Evolutionary conservation across 2,113 vertebrate species (phyloP).

Genomic region (Corvus moneduloides): DNA sequence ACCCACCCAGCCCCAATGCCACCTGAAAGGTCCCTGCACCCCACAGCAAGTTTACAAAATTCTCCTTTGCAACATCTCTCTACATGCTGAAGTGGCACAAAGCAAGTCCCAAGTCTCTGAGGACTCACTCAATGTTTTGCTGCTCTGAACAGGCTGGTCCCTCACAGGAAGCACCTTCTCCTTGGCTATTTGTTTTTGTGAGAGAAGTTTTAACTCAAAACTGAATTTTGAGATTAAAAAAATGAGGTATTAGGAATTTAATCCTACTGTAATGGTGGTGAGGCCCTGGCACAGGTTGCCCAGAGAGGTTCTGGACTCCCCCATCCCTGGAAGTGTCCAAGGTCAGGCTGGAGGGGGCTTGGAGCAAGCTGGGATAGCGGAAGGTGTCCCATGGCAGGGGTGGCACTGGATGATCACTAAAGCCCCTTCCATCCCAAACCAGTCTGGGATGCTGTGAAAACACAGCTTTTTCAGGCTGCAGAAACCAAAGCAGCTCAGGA

Average conservation of each 20-base stretch:
- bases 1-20: rapidly evolving
- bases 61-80: not conserved
- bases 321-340: not conserved
- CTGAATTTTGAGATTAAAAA: not conserved
- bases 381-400: not conserved
- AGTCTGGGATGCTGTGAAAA: not conserved
- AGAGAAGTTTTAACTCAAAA: not conserved
- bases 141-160: not conserved
- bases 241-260: not conserved
- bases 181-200: not conserved
- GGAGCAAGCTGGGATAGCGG: not conserved
- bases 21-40: not conserved
- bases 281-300: not conserved
- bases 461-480: not conserved
- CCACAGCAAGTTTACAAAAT: not conserved
- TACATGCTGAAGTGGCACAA: not conserved
- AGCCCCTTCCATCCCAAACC: not conserved
- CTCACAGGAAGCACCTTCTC: not conserved
- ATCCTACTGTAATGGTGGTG: not conserved
- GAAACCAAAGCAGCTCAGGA: not conserved
- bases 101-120: not conserved
- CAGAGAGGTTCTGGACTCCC: not conserved
- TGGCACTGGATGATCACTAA: not conserved
- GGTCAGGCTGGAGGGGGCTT: not conserved
- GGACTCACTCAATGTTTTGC: not conserved